Base-by-base conservation (phyloP, 2,113 vertebrate species). In the Herpetotheres cachinnans region DNA sequence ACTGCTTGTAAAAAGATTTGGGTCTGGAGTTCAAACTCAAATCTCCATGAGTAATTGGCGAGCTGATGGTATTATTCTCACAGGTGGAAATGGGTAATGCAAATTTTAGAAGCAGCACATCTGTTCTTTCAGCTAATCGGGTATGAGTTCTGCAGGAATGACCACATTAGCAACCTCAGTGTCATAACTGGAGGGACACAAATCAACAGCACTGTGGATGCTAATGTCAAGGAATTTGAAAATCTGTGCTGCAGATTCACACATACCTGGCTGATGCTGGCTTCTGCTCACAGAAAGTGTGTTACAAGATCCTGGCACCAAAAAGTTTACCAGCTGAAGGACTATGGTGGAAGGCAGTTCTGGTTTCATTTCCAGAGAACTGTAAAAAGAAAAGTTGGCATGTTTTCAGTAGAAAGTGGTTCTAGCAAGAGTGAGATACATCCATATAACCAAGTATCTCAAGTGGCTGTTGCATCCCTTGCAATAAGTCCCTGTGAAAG, bases 71-170 rank as follows among this genome's bases (percentile, higher is more conserved):
- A 78, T 78, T 95, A 82, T 72, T 88, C 80, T 94, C 91, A 91
- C 82, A 87, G 83, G 93, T 93, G 61, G 82, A 97, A 96, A 90
- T 80, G 78, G 83, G 87, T 83, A 96, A 96, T 91, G 82, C 91
- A 93, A 93, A 97, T 95, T 96, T 95, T 59, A 86, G 89, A 81
- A 95, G 78, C 84, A 93, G 82, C 78, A 91, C 93, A 96, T 95
- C 94, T 96, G 93, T 94, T 91, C 93, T 92, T 67, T 93, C 72
- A 49, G 89, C 89, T 96, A 88, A 66, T 92, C 2, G 30, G 90
- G 44, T 93, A 34, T 59, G 92, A 90, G 67, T 83, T 96, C 63
- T 94, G 52, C 66, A 82, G 92, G 77, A 97, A 93, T 72, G 89
- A 90, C 73, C 80, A n/a, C 72, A 81, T 93, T 91, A 94, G 71